Evolutionary conservation across 1,140 invertebrate species (phyloP).

Genomic region (Pachypeltis micranthus): DNA sequence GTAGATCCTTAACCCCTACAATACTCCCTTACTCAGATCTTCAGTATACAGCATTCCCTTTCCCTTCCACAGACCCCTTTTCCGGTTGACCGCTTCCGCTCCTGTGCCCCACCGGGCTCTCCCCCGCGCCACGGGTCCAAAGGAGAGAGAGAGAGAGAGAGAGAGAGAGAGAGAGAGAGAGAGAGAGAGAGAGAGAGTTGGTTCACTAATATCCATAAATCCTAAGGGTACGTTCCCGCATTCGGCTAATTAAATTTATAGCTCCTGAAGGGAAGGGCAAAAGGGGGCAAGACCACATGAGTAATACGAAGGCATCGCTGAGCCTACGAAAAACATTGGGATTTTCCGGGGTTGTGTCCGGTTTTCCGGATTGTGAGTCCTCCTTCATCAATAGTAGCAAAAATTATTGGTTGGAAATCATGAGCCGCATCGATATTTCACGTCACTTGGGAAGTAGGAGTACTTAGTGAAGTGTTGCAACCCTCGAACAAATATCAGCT

Average conservation of each 20-base stretch:
- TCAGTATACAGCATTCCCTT: too few species aligned
- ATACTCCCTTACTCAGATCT: not conserved
- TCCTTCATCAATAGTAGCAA: too few species aligned
- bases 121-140: too few species aligned
- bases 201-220: constrained; percentile 16
- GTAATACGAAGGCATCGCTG: not conserved
- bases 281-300: not conserved
- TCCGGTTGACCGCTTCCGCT: constrained; percentile 15
- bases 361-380: too few species aligned
- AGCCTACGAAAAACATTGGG: too few species aligned
- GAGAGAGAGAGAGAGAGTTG: not conserved
- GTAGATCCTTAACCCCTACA: not conserved
- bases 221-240: not conserved
- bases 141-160: not conserved
- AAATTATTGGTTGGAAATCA: too few species aligned
- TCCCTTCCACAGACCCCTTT: not conserved
- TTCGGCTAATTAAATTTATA: constrained; percentile 10
- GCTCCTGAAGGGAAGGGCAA: not conserved
- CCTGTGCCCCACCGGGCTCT: not conserved
- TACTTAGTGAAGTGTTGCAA: too few species aligned
- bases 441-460: too few species aligned
- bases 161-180: not conserved
- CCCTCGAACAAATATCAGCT: too few species aligned
- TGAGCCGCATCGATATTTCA: too few species aligned
- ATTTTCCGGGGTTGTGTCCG: not conserved